Base-by-base conservation (phyloP, 2,888 invertebrate species). In the Dermolepida albohirtum region DNA sequence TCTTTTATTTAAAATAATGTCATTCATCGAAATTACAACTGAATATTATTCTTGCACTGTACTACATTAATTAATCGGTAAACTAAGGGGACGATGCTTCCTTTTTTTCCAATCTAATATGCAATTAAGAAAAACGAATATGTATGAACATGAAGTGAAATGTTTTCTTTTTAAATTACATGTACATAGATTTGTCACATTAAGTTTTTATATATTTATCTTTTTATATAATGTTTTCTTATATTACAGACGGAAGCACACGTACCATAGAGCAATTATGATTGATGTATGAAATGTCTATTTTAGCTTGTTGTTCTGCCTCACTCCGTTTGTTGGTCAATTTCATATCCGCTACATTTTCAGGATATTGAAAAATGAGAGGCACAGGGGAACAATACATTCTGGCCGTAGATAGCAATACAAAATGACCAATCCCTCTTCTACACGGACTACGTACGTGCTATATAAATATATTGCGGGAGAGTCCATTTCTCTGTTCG, bases 311-410 rank as follows among this genome's bases (percentile, higher is more conserved):
- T 62, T 47, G 49, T 17, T 12, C 34, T 62, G 59, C 47, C 59
- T 47, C 47, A 17, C 47, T 47, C n/a, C 39, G 59, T 62, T 62
- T 62, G 76, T 75, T 76, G 79, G 78, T 78, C 81, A 80, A 80
- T 81, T 81, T 80, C 77, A 78, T 79, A 79, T 78, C 77, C 76
- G 75, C 73, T 78, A 77, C 81, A 78, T 80, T 81, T 47, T 80
- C 79, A 79, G 79, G 79, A 81, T 80, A 80, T 80, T 80, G 81
- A 81, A 81, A 81, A 80, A 81, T 81, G 80, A 81, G 77, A 72
- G 79, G 78, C 80, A 75, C 80, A 70, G 74, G 80, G 80, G 80
- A 79, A 71, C 79, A 78, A 80, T 80, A 77, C 79, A 80, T 80
- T 79, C 74, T 78, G 73, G 66, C 69, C 70, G 70, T 62, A 78